Conservation (phyloP, 2,888 invertebrate genomes). For the Choreutis nemorana region DNA sequence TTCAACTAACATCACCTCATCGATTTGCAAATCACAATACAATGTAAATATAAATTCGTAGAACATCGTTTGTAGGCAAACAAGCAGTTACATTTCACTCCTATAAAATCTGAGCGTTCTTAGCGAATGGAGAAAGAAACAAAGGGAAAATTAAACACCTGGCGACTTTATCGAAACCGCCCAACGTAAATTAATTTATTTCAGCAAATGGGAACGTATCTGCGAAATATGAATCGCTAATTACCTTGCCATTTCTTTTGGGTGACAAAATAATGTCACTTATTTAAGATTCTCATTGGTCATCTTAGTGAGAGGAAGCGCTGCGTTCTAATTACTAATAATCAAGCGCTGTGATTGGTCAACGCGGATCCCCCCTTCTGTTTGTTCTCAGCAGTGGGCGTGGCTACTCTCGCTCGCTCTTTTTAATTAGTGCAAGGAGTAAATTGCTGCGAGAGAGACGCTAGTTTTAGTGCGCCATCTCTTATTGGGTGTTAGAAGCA, state of each 20-base stretch:
- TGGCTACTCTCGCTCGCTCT: conserved; percentile 58
- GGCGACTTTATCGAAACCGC: conserved; percentile 25
- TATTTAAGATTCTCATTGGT: conserved; percentile 58
- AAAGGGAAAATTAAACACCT: conserved; percentile 17
- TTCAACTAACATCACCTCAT: too few relatives aligned
- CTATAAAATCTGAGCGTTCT: too few relatives aligned
- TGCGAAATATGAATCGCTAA: conserved; percentile 31
- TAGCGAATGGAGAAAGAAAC: too few relatives aligned
- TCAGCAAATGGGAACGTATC: conserved; percentile 33
- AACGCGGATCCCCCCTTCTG: conserved; percentile 48
- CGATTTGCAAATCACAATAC: too few relatives aligned
- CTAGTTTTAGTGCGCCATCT: conserved; percentile 58
- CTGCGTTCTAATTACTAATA: conserved; percentile 65
- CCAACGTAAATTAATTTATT: conserved; percentile 31
- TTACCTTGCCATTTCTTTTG: conserved; percentile 33
- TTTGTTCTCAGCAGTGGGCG: conserved; percentile 61
- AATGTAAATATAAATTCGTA: too few relatives aligned
- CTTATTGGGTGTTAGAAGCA: conserved; percentile 59
- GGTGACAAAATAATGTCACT: conserved; percentile 34
- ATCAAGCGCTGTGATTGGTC: conserved; percentile 60
- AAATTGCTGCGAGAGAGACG: conserved; percentile 64
- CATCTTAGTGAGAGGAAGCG: conserved; percentile 50
- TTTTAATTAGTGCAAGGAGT: conserved; percentile 69
- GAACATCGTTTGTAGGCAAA: too few relatives aligned
- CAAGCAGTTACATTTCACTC: too few relatives aligned